Percentiles rank a stretch among this genome's conserved stretches.
Evolutionary conservation across 2,888 invertebrate genomes (phyloP).

Genomic region (Crocallis elinguaria): DNA sequence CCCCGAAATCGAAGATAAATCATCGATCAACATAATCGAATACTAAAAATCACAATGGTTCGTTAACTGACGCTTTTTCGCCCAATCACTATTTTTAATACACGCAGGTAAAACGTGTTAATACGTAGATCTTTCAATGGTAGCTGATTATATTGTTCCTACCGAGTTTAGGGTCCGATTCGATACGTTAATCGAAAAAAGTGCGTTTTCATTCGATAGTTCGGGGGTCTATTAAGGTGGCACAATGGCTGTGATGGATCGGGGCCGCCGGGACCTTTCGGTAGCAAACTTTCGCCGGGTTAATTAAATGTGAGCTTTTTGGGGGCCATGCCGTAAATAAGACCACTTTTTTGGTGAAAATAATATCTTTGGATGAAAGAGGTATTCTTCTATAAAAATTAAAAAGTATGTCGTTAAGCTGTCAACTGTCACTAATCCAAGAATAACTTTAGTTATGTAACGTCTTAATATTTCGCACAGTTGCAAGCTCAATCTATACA

Average conservation of each 20-base stretch:
- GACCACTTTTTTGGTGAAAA: neutral
- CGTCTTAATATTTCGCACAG: too few relatives aligned
- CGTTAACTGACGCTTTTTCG: conserved; percentile 66
- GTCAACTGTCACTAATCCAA: too few relatives aligned
- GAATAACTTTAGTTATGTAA: too few relatives aligned
- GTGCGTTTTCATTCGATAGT: conserved; percentile 75
- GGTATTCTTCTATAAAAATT: too few relatives aligned
- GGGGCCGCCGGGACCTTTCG: conserved; percentile 44
- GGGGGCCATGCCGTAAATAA: conserved; percentile 20
- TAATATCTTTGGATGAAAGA: neutral
- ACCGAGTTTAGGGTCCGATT: conserved; percentile 70
- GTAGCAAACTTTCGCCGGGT: conserved; percentile 57
- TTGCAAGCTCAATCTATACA: too few relatives aligned
- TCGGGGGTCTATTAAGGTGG: conserved; percentile 65
- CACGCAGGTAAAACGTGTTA: conserved; percentile 54
- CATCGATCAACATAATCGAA: conserved; percentile 79
- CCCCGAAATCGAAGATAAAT: conserved; percentile 53
- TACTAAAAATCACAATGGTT: conserved; percentile 79
- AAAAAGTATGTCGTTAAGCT: too few relatives aligned
- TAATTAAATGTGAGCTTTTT: conserved; percentile 60
- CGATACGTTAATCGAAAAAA: conserved; percentile 80
- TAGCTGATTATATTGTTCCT: conserved; percentile 84
- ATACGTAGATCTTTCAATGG: conserved; percentile 59
- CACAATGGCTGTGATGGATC: conserved; percentile 69
- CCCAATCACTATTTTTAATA: conserved; percentile 81